These are phyloP conservation scores for Stegana nigrithorax DNA, from an alignment of 2,888 invertebrate species.

Conservation along the genomic window DNA sequence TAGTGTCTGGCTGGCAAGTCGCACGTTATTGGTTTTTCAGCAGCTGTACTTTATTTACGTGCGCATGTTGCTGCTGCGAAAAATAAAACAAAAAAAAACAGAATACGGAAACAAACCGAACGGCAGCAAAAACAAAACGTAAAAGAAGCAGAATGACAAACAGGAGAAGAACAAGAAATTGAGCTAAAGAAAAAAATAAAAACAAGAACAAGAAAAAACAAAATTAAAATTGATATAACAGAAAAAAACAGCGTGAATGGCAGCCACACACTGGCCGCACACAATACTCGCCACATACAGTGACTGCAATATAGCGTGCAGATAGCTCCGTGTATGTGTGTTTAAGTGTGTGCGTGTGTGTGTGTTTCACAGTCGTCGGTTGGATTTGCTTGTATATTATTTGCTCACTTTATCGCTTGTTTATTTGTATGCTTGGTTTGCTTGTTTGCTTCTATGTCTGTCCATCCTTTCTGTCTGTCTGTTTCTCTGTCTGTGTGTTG, in stretches of 20 bases:
- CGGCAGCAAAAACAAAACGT: neutral
- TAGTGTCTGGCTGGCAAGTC: neutral
- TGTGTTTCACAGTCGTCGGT: no score
- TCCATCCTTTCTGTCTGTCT: neutral
- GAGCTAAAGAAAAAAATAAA: neutral
- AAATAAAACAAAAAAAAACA: neutral
- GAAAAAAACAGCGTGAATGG: neutral
- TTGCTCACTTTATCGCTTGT: no score
- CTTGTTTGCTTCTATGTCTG: neutral
- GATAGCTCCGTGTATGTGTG: neutral
- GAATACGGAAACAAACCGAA: neutral
- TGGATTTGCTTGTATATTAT: no score
- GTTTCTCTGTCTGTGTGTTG: neutral
- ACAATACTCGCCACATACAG: no score
- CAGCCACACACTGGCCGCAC: no score
- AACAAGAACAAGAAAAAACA: neutral
- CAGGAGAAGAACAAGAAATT: neutral
- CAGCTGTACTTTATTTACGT: neutral
- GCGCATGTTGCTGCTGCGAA: neutral
- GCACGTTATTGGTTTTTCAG: neutral
- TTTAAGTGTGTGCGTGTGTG: neutral
- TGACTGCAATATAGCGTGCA: no score
- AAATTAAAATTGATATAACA: neutral
- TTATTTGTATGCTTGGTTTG: no score
- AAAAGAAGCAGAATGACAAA: neutral